Conservation (phyloP, 2,888 invertebrate genomes). For the Mayetiola destructor region DNA sequence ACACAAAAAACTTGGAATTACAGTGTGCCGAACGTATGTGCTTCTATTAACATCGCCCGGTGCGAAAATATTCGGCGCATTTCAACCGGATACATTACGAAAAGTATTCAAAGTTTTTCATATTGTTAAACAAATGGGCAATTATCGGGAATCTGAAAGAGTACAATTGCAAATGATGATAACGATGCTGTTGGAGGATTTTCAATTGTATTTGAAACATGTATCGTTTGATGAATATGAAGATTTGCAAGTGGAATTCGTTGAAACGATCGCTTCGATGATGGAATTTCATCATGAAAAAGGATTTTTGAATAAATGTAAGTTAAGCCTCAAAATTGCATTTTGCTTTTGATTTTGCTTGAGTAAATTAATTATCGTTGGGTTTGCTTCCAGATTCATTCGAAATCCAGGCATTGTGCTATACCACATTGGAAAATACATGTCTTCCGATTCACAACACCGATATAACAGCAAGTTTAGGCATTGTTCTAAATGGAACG, state of each 20-base stretch:
- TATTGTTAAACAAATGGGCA: not conserved
- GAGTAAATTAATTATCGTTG: not conserved
- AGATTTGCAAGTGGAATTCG: not conserved
- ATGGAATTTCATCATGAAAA: conserved; percentile 9
- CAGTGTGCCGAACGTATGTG: not conserved
- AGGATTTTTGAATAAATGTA: not conserved
- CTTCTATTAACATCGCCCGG: conserved; percentile 8
- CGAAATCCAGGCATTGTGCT: not conserved
- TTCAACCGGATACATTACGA: not conserved
- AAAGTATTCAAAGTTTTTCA: not conserved
- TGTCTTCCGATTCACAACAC: conserved; percentile 5
- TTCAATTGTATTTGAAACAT: conserved; percentile 3
- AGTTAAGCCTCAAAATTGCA: too few species aligned
- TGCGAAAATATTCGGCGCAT: not conserved
- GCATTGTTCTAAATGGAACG: conserved; percentile 8
- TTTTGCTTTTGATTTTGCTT: not conserved
- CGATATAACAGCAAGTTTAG: not conserved
- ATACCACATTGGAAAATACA: conserved; percentile 1
- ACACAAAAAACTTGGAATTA: not conserved
- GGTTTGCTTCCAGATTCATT: not conserved
- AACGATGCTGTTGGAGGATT: not conserved
- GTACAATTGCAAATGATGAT: conserved; percentile 2
- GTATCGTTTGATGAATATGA: conserved; percentile 4
- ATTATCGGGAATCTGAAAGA: not conserved
- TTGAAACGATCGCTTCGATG: not conserved